phyloP scores from a whole-genome alignment of 1,140 invertebrate species.

The Oreohelix idahoensis region DNA sequence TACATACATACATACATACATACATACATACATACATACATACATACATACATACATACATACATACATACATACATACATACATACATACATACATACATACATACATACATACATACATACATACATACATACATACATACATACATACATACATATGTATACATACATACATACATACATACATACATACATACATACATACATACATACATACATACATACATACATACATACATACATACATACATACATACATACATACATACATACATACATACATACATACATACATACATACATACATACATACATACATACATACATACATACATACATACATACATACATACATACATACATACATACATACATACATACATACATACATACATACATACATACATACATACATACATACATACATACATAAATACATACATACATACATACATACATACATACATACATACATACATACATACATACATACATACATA shows the following conservation, averaged over 20 bases:
- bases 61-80: not conserved
- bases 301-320: no score
- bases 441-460: not conserved
- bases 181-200: not conserved
- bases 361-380: no score
- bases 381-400: no score
- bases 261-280: not conserved
- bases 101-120: no score
- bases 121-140: no score
- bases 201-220: not conserved
- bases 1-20: not conserved
- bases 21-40: not conserved
- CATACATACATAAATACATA: no score
- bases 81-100: not conserved
- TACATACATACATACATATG: no score
- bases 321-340: no score
- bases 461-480: not conserved
- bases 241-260: not conserved
- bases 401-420: no score
- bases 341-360: no score
- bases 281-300: no score
- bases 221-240: not conserved
- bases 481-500: not conserved
- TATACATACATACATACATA: no score
- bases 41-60: not conserved